Evolutionary conservation across 2,113 vertebrate genomes (phyloP).

Genomic region (Chamaea fasciata): DNA sequence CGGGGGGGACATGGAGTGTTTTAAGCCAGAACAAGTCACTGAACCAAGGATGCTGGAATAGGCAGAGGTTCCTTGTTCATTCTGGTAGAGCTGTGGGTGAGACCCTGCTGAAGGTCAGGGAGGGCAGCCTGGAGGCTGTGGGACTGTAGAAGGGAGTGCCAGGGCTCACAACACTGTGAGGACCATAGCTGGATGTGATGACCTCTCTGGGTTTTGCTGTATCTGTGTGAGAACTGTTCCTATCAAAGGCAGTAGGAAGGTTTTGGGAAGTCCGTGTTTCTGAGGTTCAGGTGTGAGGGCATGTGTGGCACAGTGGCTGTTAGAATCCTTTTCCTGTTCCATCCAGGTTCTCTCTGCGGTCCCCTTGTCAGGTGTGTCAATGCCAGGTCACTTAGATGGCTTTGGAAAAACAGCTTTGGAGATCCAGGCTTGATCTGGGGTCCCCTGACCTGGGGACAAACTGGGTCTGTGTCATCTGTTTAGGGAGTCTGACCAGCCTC

Average conservation of each 20-base stretch:
- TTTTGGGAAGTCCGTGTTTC: neutral
- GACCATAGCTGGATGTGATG: neutral
- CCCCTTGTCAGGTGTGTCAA: neutral
- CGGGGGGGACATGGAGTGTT: neutral
- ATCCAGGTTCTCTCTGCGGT: neutral
- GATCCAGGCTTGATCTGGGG: neutral
- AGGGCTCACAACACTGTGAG: neutral
- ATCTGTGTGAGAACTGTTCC: neutral
- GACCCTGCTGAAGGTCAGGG: neutral
- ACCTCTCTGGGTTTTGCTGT: neutral
- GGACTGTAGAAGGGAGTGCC: neutral
- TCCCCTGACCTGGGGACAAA: neutral
- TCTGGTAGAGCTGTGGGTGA: neutral
- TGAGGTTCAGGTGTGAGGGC: neutral
- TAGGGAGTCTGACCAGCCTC: neutral
- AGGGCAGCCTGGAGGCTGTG: neutral
- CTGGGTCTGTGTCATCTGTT: neutral
- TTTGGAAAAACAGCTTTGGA: neutral
- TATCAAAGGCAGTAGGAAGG: neutral
- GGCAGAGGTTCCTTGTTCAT: slow-evolving; percentile 49
- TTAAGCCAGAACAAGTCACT: neutral
- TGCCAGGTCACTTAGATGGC: neutral
- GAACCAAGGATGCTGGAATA: slow-evolving; percentile 43
- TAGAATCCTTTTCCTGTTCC: neutral
- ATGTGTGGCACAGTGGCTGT: neutral